A percentile compares a stretch with the other conserved stretches of the same genome.
phyloP scores from a whole-genome alignment of 2,797 vertebrate species.

The Melopsittacus undulatus region DNA sequence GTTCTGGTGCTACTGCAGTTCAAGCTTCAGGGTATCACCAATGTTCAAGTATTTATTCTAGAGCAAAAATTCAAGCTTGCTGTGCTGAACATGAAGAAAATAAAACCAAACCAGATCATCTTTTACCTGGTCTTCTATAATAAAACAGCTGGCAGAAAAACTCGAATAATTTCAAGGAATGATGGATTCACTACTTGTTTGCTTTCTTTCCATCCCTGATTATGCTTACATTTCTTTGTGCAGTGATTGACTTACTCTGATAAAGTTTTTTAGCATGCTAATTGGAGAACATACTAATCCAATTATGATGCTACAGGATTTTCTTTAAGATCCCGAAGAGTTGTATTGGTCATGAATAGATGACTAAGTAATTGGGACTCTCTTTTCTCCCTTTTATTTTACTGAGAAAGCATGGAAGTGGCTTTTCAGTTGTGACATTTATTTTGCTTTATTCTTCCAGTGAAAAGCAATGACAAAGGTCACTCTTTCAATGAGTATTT shows the following conservation, averaged over 20 bases:
- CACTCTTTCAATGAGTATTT: neutral
- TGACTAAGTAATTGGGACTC: neutral
- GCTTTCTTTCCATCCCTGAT: neutral
- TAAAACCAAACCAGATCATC: neutral
- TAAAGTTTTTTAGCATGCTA: neutral
- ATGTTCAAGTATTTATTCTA: neutral
- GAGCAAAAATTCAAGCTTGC: neutral
- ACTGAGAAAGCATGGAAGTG: neutral
- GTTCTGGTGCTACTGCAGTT: neutral
- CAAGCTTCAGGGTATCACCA: neutral
- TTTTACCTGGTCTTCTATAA: neutral
- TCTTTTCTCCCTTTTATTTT: neutral
- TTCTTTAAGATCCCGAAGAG: neutral
- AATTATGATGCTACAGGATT: neutral
- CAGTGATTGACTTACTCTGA: neutral
- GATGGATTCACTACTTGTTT: neutral
- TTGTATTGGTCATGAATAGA: neutral
- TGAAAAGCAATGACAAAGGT: neutral
- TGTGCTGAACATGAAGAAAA: neutral
- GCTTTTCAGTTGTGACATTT: neutral
- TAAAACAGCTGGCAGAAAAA: neutral
- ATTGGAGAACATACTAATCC: slow-evolving; percentile 2
- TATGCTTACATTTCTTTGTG: neutral
- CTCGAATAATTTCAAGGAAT: neutral
- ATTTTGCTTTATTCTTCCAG: slow-evolving; percentile 1